Conservation (phyloP, 2,113 vertebrate species). For the Globicephala melas region DNA sequence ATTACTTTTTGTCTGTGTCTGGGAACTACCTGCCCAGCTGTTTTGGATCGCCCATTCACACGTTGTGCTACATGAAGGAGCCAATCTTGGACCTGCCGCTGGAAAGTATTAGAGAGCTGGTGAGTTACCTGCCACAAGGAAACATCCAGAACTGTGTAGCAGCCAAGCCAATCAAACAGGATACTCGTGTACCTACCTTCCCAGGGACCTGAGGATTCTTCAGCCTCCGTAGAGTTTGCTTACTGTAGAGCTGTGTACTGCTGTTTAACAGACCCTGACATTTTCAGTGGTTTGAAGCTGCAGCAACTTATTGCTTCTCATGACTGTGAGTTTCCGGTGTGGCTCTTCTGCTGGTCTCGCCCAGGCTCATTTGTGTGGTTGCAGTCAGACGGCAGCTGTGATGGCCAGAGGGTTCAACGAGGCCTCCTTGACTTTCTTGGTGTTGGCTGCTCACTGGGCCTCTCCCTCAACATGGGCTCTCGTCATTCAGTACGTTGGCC, state of each 20-base stretch:
- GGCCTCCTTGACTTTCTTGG: not conserved
- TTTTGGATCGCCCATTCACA: constrained; percentile 90
- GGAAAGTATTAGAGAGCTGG: constrained; percentile 86
- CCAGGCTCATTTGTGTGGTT: not conserved
- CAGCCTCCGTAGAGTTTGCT: not conserved
- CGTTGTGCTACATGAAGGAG: constrained; percentile 89
- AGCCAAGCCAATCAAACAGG: not conserved
- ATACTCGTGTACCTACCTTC: not conserved
- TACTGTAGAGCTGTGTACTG: not conserved
- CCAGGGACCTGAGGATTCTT: not conserved
- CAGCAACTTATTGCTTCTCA: not conserved
- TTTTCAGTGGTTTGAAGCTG: not conserved
- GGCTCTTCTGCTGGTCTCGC: not conserved
- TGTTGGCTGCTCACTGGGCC: not conserved
- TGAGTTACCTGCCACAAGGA: constrained; percentile 78
- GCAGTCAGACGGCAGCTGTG: not conserved
- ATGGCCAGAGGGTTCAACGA: too few relatives aligned
- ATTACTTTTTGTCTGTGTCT: constrained; percentile 93
- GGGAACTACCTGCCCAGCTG: constrained; percentile 97
- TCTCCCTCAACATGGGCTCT: not conserved
- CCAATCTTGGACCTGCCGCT: constrained; percentile 91
- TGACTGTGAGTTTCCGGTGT: not conserved
- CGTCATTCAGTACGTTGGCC: not conserved
- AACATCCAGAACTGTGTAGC: not conserved
- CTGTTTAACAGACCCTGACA: not conserved